phyloP scores from a whole-genome alignment of 2,797 vertebrate genomes.

The Miopithecus talapoin region DNA sequence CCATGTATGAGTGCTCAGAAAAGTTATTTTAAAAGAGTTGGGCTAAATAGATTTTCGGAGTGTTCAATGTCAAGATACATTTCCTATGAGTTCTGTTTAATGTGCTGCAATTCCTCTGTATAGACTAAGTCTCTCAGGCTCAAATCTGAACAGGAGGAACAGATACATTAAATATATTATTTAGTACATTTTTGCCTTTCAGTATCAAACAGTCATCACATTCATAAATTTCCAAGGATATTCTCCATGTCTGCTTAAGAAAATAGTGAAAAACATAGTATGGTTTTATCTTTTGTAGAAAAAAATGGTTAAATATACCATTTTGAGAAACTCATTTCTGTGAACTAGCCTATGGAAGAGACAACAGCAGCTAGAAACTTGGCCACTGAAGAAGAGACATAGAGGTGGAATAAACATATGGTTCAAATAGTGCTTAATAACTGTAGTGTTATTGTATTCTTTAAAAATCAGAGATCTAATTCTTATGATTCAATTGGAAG shows the following conservation, averaged over 20 bases:
- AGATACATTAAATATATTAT: not conserved
- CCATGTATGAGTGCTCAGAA: not conserved
- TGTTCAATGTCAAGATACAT: not conserved
- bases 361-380: not conserved
- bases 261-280: not conserved
- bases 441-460: not conserved
- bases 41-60: not conserved
- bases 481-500: slow-evolving; percentile 13
- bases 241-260: not conserved
- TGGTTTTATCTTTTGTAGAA: not conserved
- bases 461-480: slow-evolving; percentile 23
- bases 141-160: not conserved
- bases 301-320: not conserved
- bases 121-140: not conserved
- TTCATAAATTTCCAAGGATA: not conserved
- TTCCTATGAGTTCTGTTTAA: not conserved
- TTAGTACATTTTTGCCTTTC: not conserved
- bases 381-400: not conserved
- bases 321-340: not conserved
- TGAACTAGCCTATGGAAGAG: not conserved
- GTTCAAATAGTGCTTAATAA: slow-evolving; percentile 3
- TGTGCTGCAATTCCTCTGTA: not conserved
- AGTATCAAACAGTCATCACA: not conserved
- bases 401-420: not conserved
- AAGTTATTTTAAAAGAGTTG: not conserved